These are phyloP conservation scores for Carollia perspicillata DNA, from an alignment of 2,113 vertebrate species.

Conservation along the genomic window DNA sequence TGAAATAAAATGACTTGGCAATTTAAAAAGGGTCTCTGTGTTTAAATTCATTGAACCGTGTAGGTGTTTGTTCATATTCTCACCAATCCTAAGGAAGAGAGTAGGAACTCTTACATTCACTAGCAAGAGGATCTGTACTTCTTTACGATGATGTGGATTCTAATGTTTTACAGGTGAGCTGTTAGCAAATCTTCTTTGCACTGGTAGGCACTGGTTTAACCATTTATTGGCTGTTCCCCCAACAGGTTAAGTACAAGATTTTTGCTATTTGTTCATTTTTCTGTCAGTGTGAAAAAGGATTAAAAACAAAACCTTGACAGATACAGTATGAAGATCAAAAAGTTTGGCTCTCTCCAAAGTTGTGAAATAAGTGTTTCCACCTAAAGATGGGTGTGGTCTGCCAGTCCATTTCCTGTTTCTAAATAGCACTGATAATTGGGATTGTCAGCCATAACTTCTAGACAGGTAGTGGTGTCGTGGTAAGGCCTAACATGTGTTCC, in stretches of 20 bases:
- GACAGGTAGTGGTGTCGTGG: background rate
- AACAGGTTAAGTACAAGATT: too few relatives aligned
- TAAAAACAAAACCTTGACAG: background rate
- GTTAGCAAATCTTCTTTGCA: background rate
- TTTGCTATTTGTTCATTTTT: too few relatives aligned
- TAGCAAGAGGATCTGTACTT: background rate
- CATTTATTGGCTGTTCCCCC: background rate
- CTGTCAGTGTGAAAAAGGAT: too few relatives aligned
- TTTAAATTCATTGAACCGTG: background rate
- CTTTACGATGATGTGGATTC: background rate
- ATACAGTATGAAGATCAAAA: background rate
- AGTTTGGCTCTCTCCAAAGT: background rate
- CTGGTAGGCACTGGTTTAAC: background rate
- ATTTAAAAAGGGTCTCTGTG: too few relatives aligned
- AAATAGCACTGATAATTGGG: background rate
- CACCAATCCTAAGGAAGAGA: background rate
- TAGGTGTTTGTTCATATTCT: background rate
- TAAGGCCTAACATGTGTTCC: background rate
- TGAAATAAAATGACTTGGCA: slow-evolving; percentile 56
- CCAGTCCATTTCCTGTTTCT: background rate
- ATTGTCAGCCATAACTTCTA: background rate
- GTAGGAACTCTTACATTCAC: background rate
- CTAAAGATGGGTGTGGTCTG: background rate
- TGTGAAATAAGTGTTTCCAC: background rate
- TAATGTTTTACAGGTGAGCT: background rate